A percentile compares a stretch with the other conserved stretches of the same genome.
Evolutionary conservation across 2,113 vertebrate species (phyloP).

Genomic region (Gadus chalcogrammus): DNA sequence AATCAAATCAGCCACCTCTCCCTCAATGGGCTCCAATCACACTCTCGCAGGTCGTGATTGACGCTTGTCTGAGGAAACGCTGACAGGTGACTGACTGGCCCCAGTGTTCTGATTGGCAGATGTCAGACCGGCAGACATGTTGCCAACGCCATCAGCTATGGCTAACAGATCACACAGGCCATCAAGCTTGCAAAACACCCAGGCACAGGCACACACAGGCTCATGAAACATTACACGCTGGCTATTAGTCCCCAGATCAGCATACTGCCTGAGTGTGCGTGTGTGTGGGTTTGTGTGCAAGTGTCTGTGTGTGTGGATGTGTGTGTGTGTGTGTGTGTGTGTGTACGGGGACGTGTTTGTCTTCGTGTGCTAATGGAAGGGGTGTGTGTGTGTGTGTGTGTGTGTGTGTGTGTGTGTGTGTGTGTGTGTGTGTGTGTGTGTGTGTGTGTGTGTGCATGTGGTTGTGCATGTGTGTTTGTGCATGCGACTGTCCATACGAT

Average conservation of each 20-base stretch:
- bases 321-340: background rate
- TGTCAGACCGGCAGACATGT: constrained; percentile 42
- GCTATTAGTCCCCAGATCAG: background rate
- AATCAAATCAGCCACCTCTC: constrained; percentile 32
- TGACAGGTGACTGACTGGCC: constrained; percentile 50
- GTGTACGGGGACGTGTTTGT: background rate
- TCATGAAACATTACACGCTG: background rate
- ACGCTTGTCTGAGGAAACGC: constrained; percentile 34
- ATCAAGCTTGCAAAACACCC: background rate
- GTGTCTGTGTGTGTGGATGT: background rate
- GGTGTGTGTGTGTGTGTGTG: background rate
- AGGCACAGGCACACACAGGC: background rate
- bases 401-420: background rate
- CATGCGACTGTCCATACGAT: no score
- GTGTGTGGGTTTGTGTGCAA: constrained; percentile 1
- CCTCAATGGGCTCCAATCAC: constrained; percentile 36
- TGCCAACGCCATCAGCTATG: background rate
- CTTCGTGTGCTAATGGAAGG: background rate
- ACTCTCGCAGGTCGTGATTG: constrained; percentile 33
- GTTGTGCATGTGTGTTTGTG: no score
- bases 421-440: no score
- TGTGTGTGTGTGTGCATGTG: no score
- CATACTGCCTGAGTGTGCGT: constrained; percentile 9
- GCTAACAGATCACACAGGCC: background rate
- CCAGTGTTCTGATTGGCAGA: constrained; percentile 48